A percentile compares a stretch with the other conserved stretches of the same genome.
phyloP scores from a whole-genome alignment of 2,888 invertebrate genomes.

The Arctia plantaginis region DNA sequence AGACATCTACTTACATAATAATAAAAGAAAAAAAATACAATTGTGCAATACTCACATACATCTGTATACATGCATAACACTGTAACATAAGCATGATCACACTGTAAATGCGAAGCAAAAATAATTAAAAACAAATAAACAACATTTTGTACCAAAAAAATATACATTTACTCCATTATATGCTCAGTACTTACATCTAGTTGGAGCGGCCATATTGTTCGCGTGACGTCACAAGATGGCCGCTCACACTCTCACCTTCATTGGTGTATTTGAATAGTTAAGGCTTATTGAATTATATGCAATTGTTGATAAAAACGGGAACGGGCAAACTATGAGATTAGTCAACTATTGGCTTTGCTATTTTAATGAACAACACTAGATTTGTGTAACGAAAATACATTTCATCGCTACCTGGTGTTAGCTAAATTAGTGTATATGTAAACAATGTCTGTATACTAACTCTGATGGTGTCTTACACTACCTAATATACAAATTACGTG shows the following conservation, averaged over 20 bases:
- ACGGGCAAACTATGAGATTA: constrained; percentile 5
- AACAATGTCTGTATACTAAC: constrained; percentile 3
- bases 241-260: constrained; percentile 67
- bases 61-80: constrained; percentile 83
- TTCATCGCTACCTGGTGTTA: constrained; percentile 5
- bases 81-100: constrained; percentile 84
- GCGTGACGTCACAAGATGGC: constrained; percentile 73
- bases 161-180: constrained; percentile 71
- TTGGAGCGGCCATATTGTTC: constrained; percentile 75
- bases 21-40: constrained; percentile 70
- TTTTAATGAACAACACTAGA: not conserved
- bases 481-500: constrained; percentile 14
- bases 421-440: constrained; percentile 7
- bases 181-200: constrained; percentile 82
- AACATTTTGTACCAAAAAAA: constrained; percentile 80
- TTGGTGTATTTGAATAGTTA: constrained; percentile 63
- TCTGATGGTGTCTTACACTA: not conserved
- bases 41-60: constrained; percentile 85
- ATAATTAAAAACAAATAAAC: constrained; percentile 68
- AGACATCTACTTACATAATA: constrained; percentile 64
- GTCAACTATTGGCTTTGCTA: constrained; percentile 36
- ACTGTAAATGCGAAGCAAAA: constrained; percentile 85
- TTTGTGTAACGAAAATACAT: constrained; percentile 10
- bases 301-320: constrained; percentile 38
- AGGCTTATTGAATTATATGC: constrained; percentile 60